A percentile compares a stretch with the other conserved stretches of the same genome.
Conservation (phyloP, 1,140 invertebrate species). For the Pristionchus pacificus region DNA sequence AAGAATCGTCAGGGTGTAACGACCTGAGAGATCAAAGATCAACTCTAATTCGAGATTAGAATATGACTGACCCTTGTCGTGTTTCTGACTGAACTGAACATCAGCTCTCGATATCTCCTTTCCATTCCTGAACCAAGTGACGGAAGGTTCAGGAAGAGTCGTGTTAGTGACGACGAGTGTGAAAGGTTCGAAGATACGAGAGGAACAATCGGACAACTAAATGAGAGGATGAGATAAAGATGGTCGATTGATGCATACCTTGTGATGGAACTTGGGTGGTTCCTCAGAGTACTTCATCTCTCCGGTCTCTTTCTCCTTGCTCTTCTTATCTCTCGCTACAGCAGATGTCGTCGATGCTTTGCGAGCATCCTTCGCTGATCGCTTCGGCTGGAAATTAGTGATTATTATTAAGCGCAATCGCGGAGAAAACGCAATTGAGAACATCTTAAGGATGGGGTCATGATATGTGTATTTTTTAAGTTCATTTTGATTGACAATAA, state of each 20-base stretch:
- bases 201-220: constrained; percentile 23
- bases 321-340: constrained; percentile 23
- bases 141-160: constrained; percentile 38
- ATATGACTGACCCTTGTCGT: constrained; percentile 39
- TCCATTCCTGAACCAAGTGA: constrained; percentile 38
- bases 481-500: too few relatives aligned
- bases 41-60: neutral
- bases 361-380: too few relatives aligned
- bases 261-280: constrained; percentile 40
- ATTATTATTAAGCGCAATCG: too few relatives aligned
- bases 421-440: too few relatives aligned
- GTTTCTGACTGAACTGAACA: constrained; percentile 27
- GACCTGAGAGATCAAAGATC: constrained; percentile 24
- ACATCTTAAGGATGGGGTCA: too few relatives aligned
- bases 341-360: constrained; percentile 18
- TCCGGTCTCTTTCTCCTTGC: constrained; percentile 14
- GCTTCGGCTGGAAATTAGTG: too few relatives aligned
- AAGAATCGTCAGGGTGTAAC: constrained; percentile 45
- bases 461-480: too few relatives aligned
- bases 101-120: constrained; percentile 22
- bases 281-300: constrained; percentile 9
- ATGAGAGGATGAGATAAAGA: neutral
- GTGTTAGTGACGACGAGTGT: constrained; percentile 40
- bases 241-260: neutral
- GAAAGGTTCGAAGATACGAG: constrained; percentile 29